Evolutionary conservation across 2,888 invertebrate genomes (phyloP).

Genomic region (Icerya purchasi): DNA sequence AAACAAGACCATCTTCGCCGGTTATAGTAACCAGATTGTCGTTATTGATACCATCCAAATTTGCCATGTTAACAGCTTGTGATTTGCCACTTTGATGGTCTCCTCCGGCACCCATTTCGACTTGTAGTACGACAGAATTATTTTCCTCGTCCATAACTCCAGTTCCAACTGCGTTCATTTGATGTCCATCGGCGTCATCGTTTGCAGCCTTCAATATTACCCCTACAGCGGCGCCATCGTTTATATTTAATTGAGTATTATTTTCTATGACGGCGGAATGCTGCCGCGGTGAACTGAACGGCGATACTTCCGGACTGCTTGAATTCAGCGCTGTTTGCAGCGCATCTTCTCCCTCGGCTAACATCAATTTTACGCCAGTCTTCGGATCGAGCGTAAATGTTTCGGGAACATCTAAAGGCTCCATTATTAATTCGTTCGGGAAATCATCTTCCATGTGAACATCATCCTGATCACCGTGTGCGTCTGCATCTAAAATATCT

Average conservation of each 20-base stretch:
- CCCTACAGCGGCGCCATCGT: not conserved
- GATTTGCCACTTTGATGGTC: not conserved
- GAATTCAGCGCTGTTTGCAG: conserved; percentile 25
- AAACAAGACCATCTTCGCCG: conserved; percentile 62
- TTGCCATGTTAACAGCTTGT: not conserved
- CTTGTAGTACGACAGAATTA: not conserved
- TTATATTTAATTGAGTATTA: too few species aligned
- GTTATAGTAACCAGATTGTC: conserved; percentile 51
- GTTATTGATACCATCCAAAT: not conserved
- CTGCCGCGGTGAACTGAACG: not conserved
- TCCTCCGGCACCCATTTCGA: too few species aligned
- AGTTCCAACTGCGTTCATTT: not conserved
- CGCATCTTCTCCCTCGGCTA: conserved; percentile 39
- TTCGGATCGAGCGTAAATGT: conserved; percentile 48
- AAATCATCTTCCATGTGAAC: not conserved
- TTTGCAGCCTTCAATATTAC: not conserved
- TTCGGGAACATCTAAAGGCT: conserved; percentile 40
- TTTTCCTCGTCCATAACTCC: not conserved
- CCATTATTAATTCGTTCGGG: conserved; percentile 15
- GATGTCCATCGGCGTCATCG: not conserved
- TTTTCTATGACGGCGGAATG: not conserved
- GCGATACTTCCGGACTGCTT: conserved; percentile 4
- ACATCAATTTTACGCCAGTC: conserved; percentile 29
- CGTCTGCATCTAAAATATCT: not conserved
- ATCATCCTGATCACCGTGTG: not conserved